A percentile compares a stretch with the other conserved stretches of the same genome.
phyloP scores from a whole-genome alignment of 1,140 invertebrate species.

The Polyergus mexicanus region DNA sequence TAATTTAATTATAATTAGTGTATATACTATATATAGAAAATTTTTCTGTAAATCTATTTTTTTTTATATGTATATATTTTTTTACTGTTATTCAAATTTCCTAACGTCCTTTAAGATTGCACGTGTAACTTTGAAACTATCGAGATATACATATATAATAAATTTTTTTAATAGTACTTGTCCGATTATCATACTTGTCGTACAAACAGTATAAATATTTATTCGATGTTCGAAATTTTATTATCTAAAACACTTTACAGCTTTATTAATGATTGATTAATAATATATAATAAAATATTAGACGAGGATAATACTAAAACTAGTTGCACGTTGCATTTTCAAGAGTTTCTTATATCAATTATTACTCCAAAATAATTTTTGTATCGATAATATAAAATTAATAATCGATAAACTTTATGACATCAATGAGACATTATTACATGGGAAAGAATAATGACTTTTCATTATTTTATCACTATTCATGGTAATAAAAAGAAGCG shows the following conservation, averaged over 20 bases:
- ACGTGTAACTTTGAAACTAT: background rate
- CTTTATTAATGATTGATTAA: background rate
- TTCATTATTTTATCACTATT: background rate
- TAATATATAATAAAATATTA: background rate
- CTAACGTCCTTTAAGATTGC: background rate
- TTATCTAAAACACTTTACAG: no score
- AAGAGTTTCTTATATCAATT: background rate
- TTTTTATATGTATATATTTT: background rate
- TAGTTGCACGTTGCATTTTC: background rate
- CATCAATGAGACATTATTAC: background rate
- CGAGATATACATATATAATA: background rate
- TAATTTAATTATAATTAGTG: background rate
- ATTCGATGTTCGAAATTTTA: background rate
- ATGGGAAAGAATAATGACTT: background rate
- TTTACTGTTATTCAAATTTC: background rate
- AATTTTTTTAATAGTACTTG: background rate
- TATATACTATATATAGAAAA: background rate
- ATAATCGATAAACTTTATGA: background rate
- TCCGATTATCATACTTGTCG: background rate
- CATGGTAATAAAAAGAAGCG: background rate
- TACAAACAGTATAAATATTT: background rate
- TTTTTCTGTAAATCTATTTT: background rate
- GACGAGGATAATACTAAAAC: background rate
- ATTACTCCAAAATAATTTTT: background rate
- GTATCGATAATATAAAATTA: background rate